These are phyloP conservation scores for Chelon auratus DNA, from an alignment of 2,797 vertebrate genomes.

Conservation along the genomic window DNA sequence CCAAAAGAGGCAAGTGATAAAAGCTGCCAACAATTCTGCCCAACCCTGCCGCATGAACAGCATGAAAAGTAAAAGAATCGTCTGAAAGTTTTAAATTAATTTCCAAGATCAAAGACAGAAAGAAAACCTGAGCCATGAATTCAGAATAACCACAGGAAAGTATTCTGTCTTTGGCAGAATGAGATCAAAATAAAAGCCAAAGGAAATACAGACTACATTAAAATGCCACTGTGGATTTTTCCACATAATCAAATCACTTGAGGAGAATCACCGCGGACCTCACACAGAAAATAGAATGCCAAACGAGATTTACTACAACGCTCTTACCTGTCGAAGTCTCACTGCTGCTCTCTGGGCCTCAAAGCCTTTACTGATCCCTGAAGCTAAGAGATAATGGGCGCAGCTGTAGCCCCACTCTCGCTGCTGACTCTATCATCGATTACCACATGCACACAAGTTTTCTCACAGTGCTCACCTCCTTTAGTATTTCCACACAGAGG, in stretches of 20 bases:
- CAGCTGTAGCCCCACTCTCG: conserved; percentile 29
- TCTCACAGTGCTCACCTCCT: conserved; percentile 55
- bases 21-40: conserved; percentile 41
- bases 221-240: conserved; percentile 77
- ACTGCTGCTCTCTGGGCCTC: conserved; percentile 45
- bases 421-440: conserved; percentile 40
- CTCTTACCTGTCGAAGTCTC: conserved; percentile 73
- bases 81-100: conserved; percentile 60
- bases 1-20: conserved; percentile 35
- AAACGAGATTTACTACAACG: conserved; percentile 46
- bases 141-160: conserved; percentile 78
- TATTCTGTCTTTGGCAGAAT: conserved; percentile 77
- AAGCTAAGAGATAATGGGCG: conserved; percentile 55
- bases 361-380: conserved; percentile 44
- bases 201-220: conserved; percentile 77
- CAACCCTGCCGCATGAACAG: conserved; percentile 37
- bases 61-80: conserved; percentile 58
- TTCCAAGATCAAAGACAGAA: conserved; percentile 66
- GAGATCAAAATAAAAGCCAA: conserved; percentile 69
- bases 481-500: conserved; percentile 39
- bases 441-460: conserved; percentile 34
- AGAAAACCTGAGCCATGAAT: conserved; percentile 69
- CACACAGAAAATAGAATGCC: conserved; percentile 69
- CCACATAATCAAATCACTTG: conserved; percentile 70
- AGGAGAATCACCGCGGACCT: conserved; percentile 73